Conservation (phyloP, 2,888 invertebrate species). For the Hypselothyrea guttata region DNA sequence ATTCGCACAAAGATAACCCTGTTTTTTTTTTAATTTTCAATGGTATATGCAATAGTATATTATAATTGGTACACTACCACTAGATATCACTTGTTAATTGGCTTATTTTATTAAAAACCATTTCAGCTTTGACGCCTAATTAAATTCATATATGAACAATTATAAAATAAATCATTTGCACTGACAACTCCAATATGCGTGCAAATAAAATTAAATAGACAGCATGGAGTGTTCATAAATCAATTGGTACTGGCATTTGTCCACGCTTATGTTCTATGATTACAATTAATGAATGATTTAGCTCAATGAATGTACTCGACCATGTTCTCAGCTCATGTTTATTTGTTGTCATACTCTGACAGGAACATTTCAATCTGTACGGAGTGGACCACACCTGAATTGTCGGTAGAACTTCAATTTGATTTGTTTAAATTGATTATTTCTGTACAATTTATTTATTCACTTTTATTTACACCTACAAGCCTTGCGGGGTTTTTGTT, state of each 20-base stretch:
- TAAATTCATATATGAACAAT: conserved; percentile 22
- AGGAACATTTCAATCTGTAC: conserved; percentile 68
- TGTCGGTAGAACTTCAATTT: conserved; percentile 18
- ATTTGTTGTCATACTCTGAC: conserved; percentile 49
- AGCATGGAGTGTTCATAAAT: conserved; percentile 55
- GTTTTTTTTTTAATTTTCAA: too few relatives aligned
- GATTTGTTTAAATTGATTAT: conserved; percentile 21
- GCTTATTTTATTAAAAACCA: background rate
- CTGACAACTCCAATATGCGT: conserved; percentile 47
- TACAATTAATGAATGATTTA: conserved; percentile 26
- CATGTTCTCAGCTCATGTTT: conserved; percentile 14
- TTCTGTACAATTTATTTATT: conserved; percentile 20
- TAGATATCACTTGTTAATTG: too few relatives aligned
- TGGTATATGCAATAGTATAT: too few relatives aligned
- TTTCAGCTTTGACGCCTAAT: conserved; percentile 9
- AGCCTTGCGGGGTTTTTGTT: conserved; percentile 15
- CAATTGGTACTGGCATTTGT: conserved; percentile 53
- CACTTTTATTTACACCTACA: conserved; percentile 27
- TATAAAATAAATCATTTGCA: conserved; percentile 20
- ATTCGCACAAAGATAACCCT: too few relatives aligned
- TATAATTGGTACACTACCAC: too few relatives aligned
- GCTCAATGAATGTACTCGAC: conserved; percentile 1
- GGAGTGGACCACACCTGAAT: conserved; percentile 61
- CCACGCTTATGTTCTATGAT: conserved; percentile 28
- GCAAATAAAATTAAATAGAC: conserved; percentile 45